Conservation (phyloP, 2,797 vertebrate genomes). For the Columba guinea region DNA sequence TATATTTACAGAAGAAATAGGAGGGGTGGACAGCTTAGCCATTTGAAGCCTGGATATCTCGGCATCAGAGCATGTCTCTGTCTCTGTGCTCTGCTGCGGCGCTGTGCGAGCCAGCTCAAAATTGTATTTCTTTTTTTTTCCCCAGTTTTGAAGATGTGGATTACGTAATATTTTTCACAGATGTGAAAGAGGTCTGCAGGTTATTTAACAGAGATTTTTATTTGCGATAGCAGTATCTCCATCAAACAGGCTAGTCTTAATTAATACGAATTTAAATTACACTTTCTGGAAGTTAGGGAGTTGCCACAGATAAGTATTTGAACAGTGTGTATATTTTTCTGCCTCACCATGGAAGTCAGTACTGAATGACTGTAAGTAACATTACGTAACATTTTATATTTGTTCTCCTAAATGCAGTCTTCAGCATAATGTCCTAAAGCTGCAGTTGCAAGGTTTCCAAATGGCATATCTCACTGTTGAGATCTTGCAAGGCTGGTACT, state of each 20-base stretch:
- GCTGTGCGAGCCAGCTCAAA: fast-evolving
- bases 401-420: not conserved
- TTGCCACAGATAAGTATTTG: not conserved
- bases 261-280: not conserved
- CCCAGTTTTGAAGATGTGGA: not conserved
- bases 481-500: not conserved
- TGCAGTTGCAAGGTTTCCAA: not conserved
- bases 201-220: not conserved
- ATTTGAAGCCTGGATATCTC: not conserved
- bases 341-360: not conserved
- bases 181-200: not conserved
- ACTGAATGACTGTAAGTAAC: not conserved
- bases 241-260: not conserved
- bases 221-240: not conserved
- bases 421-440: not conserved
- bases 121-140: not conserved
- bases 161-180: not conserved
- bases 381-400: not conserved
- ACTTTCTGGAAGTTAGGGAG: not conserved
- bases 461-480: not conserved
- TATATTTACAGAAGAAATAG: not conserved
- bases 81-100: not conserved
- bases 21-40: not conserved
- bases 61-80: fast-evolving
- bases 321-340: not conserved